Conservation (phyloP, 1,140 invertebrate genomes). For the Musca vetustissima region DNA sequence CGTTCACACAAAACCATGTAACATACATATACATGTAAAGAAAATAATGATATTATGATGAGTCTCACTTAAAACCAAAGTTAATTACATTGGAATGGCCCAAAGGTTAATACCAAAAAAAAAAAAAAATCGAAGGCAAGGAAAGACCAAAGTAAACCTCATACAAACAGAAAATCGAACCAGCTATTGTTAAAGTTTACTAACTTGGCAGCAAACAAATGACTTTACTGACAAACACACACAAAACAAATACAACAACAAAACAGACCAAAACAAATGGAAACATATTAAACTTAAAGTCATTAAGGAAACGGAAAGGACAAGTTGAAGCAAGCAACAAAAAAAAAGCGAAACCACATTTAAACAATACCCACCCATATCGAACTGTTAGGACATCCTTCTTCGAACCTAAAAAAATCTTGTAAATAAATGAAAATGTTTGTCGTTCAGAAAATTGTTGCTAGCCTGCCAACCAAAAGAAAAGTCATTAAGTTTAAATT, state of each 20-base stretch:
- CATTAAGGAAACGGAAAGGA: constrained; percentile 3
- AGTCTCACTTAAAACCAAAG: constrained; percentile 2
- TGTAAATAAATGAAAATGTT: no score
- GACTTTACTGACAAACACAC: not conserved
- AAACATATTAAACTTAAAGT: constrained; percentile 13
- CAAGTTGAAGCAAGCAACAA: not conserved
- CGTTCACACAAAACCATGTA: no score
- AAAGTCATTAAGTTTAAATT: no score
- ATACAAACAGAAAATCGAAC: not conserved
- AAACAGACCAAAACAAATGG: no score
- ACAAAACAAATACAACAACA: no score
- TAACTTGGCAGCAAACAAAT: not conserved
- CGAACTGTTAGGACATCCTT: not conserved
- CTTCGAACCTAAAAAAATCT: no score
- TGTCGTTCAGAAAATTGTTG: no score
- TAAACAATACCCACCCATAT: not conserved
- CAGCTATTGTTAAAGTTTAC: not conserved
- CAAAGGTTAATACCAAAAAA: not conserved
- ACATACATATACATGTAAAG: no score
- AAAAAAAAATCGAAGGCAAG: not conserved
- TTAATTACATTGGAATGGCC: constrained; percentile 12
- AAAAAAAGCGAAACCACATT: not conserved
- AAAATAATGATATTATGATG: constrained; percentile 5
- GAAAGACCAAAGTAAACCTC: not conserved
- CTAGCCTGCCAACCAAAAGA: no score